phyloP scores from a whole-genome alignment of 2,113 vertebrate genomes.

The Erinaceus europaeus region DNA sequence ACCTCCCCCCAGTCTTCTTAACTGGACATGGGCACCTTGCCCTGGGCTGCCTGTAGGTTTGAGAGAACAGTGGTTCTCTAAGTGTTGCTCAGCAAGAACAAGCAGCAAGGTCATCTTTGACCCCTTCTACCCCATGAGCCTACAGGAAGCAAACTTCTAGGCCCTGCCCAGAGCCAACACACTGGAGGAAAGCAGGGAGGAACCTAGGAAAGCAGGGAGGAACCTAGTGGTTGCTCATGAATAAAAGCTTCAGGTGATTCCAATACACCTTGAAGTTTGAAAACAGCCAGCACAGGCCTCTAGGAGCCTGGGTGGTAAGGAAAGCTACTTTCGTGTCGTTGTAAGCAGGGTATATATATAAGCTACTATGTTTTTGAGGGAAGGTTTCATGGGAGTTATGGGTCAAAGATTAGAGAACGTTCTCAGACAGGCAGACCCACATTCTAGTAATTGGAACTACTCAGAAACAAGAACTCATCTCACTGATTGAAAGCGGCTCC shows the following conservation, averaged over 20 bases:
- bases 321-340: too few species aligned
- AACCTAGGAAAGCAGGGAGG: too few species aligned
- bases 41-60: too few species aligned
- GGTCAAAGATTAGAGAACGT: background rate
- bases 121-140: too few species aligned
- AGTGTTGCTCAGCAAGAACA: fast-evolving
- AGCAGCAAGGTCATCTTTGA: background rate
- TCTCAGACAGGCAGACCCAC: background rate
- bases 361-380: background rate
- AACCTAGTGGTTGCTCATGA: background rate
- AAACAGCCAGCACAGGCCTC: background rate
- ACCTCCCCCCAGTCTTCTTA: background rate
- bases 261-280: background rate
- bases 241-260: background rate
- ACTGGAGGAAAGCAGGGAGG: too few species aligned
- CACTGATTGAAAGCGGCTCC: background rate
- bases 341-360: background rate
- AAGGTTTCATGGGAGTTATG: background rate
- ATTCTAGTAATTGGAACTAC: background rate
- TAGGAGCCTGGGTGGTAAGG: background rate
- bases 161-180: too few species aligned
- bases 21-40: background rate
- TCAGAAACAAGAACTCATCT: background rate
- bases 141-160: background rate
- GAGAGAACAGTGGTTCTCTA: background rate